phyloP scores from a whole-genome alignment of 2,888 invertebrate genomes.

The Drosophila kuntzei region DNA sequence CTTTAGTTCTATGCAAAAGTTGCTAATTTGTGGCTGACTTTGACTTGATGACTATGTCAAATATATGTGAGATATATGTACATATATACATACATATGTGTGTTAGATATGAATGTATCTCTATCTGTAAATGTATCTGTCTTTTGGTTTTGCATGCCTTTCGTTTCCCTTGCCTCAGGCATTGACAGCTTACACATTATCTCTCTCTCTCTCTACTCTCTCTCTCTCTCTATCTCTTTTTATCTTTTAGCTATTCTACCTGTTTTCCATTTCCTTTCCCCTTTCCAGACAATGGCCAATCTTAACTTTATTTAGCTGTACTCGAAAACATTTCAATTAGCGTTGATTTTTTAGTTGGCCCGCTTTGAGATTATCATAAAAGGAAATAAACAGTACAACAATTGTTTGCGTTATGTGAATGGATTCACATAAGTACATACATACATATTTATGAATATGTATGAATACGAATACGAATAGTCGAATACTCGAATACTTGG shows the following conservation, averaged over 20 bases:
- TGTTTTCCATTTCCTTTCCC: slow-evolving; percentile 8
- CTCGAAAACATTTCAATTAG: slow-evolving; percentile 66
- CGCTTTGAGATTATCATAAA: slow-evolving; percentile 50
- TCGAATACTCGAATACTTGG: slow-evolving; percentile 10
- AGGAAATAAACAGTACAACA: slow-evolving; percentile 41
- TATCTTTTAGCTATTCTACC: not conserved
- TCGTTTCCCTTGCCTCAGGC: slow-evolving; percentile 38
- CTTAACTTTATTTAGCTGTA: slow-evolving; percentile 11
- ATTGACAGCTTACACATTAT: slow-evolving; percentile 8
- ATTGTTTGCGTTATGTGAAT: slow-evolving; percentile 41
- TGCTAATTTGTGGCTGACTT: slow-evolving; percentile 30
- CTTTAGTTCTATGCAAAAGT: slow-evolving; percentile 31
- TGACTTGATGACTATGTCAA: slow-evolving; percentile 11
- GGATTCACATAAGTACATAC: slow-evolving; percentile 23
- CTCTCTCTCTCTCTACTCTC: not conserved
- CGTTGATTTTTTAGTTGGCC: slow-evolving; percentile 37
- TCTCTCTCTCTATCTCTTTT: not conserved
- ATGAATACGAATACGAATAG: slow-evolving; percentile 24
- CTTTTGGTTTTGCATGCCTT: slow-evolving; percentile 5
- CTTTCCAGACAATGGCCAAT: slow-evolving; percentile 35
- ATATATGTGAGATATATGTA: slow-evolving; percentile 4
- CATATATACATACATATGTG: slow-evolving; percentile 1
- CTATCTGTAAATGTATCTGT: slow-evolving; percentile 2
- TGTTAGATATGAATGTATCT: slow-evolving; percentile 4
- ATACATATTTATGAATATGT: slow-evolving; percentile 26